phyloP scores from a whole-genome alignment of 2,113 vertebrate species.

The Istiophorus platypterus region DNA sequence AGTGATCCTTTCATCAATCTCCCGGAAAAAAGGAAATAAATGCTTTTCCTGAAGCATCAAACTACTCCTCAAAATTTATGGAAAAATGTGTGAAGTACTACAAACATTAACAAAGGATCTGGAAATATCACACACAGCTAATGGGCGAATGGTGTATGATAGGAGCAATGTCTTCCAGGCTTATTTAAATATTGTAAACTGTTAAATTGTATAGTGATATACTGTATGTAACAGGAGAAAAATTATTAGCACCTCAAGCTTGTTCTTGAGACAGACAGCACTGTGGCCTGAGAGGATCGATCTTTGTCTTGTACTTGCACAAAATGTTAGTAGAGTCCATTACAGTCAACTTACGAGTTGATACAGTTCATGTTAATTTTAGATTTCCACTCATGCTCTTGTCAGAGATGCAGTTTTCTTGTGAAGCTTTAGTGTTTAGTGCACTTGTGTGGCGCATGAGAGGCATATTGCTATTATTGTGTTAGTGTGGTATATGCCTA shows the following conservation, averaged over 20 bases:
- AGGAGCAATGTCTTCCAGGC: conserved; percentile 18
- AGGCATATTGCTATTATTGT: conserved; percentile 9
- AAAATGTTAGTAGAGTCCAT: conserved; percentile 44
- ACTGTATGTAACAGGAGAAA: background rate
- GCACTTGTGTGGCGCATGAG: conserved; percentile 35
- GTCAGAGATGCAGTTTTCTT: conserved; percentile 12
- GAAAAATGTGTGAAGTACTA: conserved; percentile 2
- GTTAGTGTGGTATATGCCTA: conserved; percentile 9
- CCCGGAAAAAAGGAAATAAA: background rate
- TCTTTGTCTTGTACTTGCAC: background rate
- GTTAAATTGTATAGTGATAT: background rate
- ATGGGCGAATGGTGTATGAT: background rate
- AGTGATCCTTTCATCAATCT: background rate
- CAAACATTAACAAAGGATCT: conserved; percentile 27
- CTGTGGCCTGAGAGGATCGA: conserved; percentile 30
- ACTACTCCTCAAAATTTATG: background rate
- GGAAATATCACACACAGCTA: conserved; percentile 9
- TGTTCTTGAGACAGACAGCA: conserved; percentile 18
- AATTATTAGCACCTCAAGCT: conserved; percentile 33
- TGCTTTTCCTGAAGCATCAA: background rate
- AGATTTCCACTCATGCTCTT: conserved; percentile 21
- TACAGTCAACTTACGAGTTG: conserved; percentile 7
- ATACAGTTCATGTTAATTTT: conserved; percentile 10
- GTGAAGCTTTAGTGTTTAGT: conserved; percentile 32
- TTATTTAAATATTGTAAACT: background rate